Evolutionary conservation across 2,797 vertebrate species (phyloP).

Genomic region (Alfaro cultratus): DNA sequence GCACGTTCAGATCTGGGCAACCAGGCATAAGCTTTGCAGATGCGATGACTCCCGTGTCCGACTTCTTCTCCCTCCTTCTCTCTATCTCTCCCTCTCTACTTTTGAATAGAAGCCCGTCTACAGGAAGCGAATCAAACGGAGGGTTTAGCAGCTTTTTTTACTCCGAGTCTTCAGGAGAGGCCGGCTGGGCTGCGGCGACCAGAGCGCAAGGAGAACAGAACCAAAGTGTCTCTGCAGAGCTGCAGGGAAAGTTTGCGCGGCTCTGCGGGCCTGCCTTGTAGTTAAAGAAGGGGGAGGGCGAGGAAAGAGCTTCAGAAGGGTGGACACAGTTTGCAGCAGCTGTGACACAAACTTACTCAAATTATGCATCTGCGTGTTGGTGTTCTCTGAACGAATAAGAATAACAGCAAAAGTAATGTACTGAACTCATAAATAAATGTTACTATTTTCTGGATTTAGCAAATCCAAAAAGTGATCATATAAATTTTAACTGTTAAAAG

Average conservation of each 20-base stretch:
- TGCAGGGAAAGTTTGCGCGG: conserved; percentile 70
- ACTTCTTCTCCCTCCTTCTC: conserved; percentile 43
- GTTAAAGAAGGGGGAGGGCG: conserved; percentile 66
- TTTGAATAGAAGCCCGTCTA: conserved; percentile 75
- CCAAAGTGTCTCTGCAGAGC: conserved; percentile 44
- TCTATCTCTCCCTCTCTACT: conserved; percentile 40
- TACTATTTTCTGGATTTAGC: neutral
- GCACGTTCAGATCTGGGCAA: conserved; percentile 16
- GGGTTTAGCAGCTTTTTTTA: conserved; percentile 70
- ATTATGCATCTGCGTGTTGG: conserved; percentile 40
- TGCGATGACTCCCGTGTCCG: conserved; percentile 55
- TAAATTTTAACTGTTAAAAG: neutral
- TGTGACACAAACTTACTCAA: conserved; percentile 57
- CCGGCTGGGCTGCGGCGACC: conserved; percentile 25
- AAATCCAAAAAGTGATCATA: neutral
- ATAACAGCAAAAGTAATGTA: neutral
- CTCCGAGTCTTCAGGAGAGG: conserved; percentile 49
- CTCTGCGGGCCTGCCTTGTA: conserved; percentile 56
- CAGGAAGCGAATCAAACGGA: conserved; percentile 82
- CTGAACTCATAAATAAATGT: neutral
- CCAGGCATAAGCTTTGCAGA: conserved; percentile 22
- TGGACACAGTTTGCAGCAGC: conserved; percentile 63
- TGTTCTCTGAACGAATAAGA: neutral
- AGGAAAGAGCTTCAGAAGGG: conserved; percentile 59
- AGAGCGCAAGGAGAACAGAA: conserved; percentile 37